phyloP scores from a whole-genome alignment of 1,140 invertebrate species.

The Bombus sibiricus region DNA sequence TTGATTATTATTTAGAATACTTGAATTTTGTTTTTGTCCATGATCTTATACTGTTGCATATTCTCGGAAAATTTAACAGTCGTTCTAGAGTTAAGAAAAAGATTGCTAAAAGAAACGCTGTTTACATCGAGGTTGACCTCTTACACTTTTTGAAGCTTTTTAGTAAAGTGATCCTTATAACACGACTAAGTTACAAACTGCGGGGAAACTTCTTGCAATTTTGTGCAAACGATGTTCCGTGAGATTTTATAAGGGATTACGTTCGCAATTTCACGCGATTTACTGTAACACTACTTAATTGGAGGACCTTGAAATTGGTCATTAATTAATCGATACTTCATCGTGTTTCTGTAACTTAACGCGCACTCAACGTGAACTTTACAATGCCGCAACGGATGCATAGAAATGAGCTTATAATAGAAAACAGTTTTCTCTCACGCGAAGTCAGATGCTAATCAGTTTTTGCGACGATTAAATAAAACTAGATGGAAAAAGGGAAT shows the following conservation, averaged over 20 bases:
- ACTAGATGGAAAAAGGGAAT: not conserved
- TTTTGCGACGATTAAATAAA: not conserved
- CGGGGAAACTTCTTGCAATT: too few relatives aligned
- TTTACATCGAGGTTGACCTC: too few relatives aligned
- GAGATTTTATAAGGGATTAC: not conserved
- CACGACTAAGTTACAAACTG: not conserved
- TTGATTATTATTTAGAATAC: not conserved
- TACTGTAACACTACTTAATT: not conserved
- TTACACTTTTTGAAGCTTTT: too few relatives aligned
- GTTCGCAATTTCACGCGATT: not conserved
- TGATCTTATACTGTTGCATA: too few relatives aligned
- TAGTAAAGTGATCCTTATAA: not conserved
- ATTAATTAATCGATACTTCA: not conserved
- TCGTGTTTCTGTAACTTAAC: not conserved
- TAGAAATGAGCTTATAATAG: not conserved
- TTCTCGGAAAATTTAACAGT: too few relatives aligned
- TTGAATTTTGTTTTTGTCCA: not conserved
- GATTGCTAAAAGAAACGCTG: too few relatives aligned
- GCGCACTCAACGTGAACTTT: not conserved
- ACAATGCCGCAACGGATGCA: not conserved
- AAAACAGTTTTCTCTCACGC: not conserved
- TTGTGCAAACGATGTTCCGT: not conserved
- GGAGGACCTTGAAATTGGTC: not conserved
- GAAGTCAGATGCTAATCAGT: not conserved
- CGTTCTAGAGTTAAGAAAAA: too few relatives aligned